Evolutionary conservation across 1,140 invertebrate genomes (phyloP).

Genomic region (Pinna nobilis): DNA sequence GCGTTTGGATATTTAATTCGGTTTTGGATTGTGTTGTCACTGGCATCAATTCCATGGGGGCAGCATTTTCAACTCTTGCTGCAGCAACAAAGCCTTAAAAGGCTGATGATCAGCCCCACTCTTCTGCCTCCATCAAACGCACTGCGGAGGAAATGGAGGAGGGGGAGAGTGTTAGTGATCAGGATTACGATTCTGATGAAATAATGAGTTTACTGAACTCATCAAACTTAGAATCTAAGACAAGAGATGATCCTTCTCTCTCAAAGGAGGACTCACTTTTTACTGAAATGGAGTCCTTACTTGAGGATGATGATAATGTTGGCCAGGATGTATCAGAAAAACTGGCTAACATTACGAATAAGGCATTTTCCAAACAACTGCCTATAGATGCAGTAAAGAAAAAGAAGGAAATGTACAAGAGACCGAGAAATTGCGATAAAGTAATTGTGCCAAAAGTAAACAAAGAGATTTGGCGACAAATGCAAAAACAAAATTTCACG

Average conservation of each 20-base stretch:
- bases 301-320: constrained; percentile 18
- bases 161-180: background rate
- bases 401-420: background rate
- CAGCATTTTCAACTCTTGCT: constrained; percentile 3
- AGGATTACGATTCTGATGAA: constrained; percentile 4
- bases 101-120: background rate
- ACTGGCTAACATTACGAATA: constrained; percentile 15
- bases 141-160: constrained; percentile 1
- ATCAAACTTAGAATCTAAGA: background rate
- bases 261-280: background rate
- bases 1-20: too few relatives aligned
- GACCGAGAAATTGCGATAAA: constrained; percentile 6
- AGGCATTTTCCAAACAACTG: constrained; percentile 17
- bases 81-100: background rate
- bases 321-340: constrained; percentile 5
- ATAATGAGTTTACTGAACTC: constrained; percentile 10
- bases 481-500: constrained; percentile 4
- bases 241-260: background rate
- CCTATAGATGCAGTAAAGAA: background rate
- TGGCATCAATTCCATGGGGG: constrained; percentile 6
- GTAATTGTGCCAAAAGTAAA: background rate
- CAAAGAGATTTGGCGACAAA: constrained; percentile 14
- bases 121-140: background rate
- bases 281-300: constrained; percentile 11
- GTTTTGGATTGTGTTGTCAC: constrained; percentile 18